Evolutionary conservation across 1,140 invertebrate species (phyloP), one percentile per base, ranked within the genome.

Genomic region (Leptinotarsa lineolata): DNA sequence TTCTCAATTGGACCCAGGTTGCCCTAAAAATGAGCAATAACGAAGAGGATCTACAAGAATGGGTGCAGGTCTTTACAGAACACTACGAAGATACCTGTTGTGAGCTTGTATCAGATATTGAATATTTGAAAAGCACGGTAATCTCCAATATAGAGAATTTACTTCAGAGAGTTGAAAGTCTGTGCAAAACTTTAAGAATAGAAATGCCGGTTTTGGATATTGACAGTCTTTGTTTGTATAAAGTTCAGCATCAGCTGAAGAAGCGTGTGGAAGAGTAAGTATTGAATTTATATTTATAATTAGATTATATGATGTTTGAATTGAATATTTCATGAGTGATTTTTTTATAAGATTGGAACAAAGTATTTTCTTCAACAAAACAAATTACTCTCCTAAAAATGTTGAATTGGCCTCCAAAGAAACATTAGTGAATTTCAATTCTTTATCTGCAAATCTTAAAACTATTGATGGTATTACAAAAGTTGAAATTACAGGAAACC

Each of bases 261-360:
- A 78, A 73, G n/a, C 18, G 59, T 18, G 64, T 78, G 21, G 22
- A 72, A 39, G 64, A 76, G 74, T 78, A 54, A 73, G 74, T 74
- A 44, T 48, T 59, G 8, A 68, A 63, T 72, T 54, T 54, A 54
- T n/a, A 12, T 21, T 60, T 5, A 60, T 8, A 21, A 60, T 21
- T 60, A 12, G 59, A 21, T 21, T 18, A 12, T 60, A 18, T 60
- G 18, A 18, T 18, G 30, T 39, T 39, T 8, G 11, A 0, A 39
- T 66, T 24, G 21, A 13, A 66, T 22, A 13, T 66, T 66, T 66
- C 64, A 66, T 39, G 30, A 39, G 8, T 66, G 20, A 16, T 22
- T n/a, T 24, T 66, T 66, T 24, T 18, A 24, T 18, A 66, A 39
- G 48, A 61, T 45, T 24, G 2, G 18, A 70, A 60, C 45, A 61